Base-by-base conservation (phyloP, 2,797 vertebrate genomes). In the Gymnoscopelus braueri region DNA sequence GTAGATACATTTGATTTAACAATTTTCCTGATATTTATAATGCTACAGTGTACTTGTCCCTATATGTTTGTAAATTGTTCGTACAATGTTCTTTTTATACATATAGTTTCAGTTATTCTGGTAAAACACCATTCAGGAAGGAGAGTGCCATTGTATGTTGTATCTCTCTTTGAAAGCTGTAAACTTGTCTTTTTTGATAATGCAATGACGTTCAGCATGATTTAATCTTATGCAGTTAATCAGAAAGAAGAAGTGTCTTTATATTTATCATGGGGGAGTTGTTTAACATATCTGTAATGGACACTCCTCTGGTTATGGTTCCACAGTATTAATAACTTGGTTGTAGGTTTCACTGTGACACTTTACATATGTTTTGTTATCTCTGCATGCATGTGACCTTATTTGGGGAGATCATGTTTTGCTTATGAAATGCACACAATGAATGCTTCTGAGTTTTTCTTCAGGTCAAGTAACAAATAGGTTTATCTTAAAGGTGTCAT, bases 11-110 rank as follows among this genome's bases (percentile, higher is more conserved):
- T 78, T 69, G 44, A 78, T 80, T 57, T 78, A 67, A 72, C 78
- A 51, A 44, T 69, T 61, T 72, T 78, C 69, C 47, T 78, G 32
- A 84, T 85, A 88, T 92, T 89, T 90, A 91, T 90, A 81, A 65
- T 35, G 72, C 14, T 53, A 53, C 67, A 54, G 51, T 84, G 49
- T 82, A 52, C 72, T 61, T 76, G 12, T 79, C n/a, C 58, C 35
- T 72, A 8, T 51, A 44, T 70, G 66, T 89, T 69, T 77, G 53
- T 78, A 79, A 60, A 62, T 81, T 55, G 76, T 69, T 35, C 65
- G n/a, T n/a, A n/a, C n/a, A n/a, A n/a, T 69, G 54, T 83, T 83
- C 5, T 82, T 85, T 54, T 86, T 81, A 11, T 19, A 47, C 2
- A n/a, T 59, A 65, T 14, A 54, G 10, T 54, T 54, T 64, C 23